Percentiles rank a stretch among this genome's conserved stretches.
Evolutionary conservation across 2,888 invertebrate genomes (phyloP).

Genomic region (Calliphora vomitoria): DNA sequence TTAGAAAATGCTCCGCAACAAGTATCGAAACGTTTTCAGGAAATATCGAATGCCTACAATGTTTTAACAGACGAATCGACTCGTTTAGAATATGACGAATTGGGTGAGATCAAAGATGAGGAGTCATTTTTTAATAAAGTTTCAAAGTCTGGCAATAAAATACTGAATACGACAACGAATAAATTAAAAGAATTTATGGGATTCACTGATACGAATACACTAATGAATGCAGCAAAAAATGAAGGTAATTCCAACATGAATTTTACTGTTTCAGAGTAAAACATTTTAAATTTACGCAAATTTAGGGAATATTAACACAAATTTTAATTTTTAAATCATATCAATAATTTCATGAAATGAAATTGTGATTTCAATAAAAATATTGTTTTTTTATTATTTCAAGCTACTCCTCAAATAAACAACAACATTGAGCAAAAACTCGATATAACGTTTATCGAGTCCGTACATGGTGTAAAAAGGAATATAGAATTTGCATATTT

Average conservation of each 20-base stretch:
- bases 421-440: conserved; percentile 76
- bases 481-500: conserved; percentile 78
- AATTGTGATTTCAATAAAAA: background rate
- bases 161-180: conserved; percentile 48
- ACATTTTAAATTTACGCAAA: too few species aligned
- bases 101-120: conserved; percentile 79
- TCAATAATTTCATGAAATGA: too few species aligned
- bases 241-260: conserved; percentile 72
- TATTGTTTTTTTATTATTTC: conserved; percentile 16
- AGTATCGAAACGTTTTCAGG: conserved; percentile 87
- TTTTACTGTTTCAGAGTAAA: too few species aligned
- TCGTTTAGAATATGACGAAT: conserved; percentile 86
- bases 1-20: conserved; percentile 70
- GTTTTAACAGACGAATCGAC: conserved; percentile 93
- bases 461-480: conserved; percentile 81
- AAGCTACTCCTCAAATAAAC: conserved; percentile 77
- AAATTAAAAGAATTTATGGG: conserved; percentile 46
- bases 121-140: conserved; percentile 77
- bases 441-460: conserved; percentile 80
- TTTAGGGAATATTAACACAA: too few species aligned
- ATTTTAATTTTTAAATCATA: too few species aligned
- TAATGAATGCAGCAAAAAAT: conserved; percentile 47
- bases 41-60: conserved; percentile 99
- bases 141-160: conserved; percentile 57
- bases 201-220: conserved; percentile 54